phyloP scores from a whole-genome alignment of 2,797 vertebrate genomes.

The Falco columbarius region DNA sequence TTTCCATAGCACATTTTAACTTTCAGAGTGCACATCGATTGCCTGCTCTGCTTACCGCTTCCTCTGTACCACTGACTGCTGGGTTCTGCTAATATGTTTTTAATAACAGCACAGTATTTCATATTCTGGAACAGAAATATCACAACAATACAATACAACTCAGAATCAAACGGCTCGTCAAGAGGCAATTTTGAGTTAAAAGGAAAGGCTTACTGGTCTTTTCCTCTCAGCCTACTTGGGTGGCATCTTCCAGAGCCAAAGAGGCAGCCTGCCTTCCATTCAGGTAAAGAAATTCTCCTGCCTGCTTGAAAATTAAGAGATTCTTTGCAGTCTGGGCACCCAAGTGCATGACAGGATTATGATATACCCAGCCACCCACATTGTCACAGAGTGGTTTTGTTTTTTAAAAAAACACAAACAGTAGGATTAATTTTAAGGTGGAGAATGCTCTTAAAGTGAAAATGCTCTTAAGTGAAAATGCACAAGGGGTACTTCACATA shows the following conservation, averaged over 20 bases:
- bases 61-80: neutral
- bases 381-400: neutral
- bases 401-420: neutral
- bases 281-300: slow-evolving; percentile 59
- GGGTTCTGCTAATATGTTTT: neutral
- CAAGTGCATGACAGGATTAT: slow-evolving; percentile 72
- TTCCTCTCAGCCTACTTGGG: slow-evolving; percentile 47
- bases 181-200: neutral
- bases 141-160: neutral
- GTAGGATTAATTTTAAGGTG: slow-evolving; percentile 4
- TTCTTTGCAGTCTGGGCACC: slow-evolving; percentile 58
- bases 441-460: neutral
- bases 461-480: neutral
- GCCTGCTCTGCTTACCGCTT: neutral
- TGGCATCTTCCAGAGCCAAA: slow-evolving; percentile 26
- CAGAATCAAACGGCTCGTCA: neutral
- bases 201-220: neutral
- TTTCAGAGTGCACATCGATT: neutral
- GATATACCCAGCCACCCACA: slow-evolving; percentile 56
- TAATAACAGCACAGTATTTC: neutral
- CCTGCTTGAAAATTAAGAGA: slow-evolving; percentile 21
- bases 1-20: neutral
- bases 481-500: neutral
- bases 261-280: slow-evolving; percentile 37
- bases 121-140: neutral